phyloP scores from a whole-genome alignment of 2,113 vertebrate species.

The Montifringilla adamsi region DNA sequence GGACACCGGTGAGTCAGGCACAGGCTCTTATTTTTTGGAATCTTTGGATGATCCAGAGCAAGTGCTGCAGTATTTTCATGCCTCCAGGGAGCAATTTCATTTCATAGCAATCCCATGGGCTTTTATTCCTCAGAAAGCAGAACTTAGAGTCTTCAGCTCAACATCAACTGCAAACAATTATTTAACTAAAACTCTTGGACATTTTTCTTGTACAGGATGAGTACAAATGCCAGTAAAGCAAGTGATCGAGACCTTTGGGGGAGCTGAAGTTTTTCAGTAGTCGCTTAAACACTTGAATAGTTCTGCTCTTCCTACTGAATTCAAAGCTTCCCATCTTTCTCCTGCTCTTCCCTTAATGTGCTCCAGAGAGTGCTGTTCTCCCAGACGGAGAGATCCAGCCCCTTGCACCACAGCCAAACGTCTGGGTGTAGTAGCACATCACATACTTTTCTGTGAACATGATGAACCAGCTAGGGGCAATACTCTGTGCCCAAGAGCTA shows the following conservation, averaged over 20 bases:
- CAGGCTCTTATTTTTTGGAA: not conserved
- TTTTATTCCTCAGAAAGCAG: not conserved
- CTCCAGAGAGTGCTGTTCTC: conserved; percentile 71
- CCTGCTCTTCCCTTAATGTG: not conserved
- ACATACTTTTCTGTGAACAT: conserved; percentile 8
- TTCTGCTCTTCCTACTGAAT: not conserved
- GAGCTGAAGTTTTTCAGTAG: not conserved
- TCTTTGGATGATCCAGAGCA: not conserved
- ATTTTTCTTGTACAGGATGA: not conserved
- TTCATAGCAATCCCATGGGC: not conserved
- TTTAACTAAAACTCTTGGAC: not conserved
- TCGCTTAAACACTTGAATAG: not conserved
- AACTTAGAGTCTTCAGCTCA: not conserved
- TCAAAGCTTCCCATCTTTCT: not conserved
- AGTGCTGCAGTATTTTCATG: not conserved
- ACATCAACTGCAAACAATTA: not conserved
- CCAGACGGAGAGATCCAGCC: not conserved
- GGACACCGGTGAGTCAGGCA: not conserved
- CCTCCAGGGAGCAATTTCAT: not conserved
- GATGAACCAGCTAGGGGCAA: conserved; percentile 32
- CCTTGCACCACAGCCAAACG: not conserved
- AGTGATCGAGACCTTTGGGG: not conserved
- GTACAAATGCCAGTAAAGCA: not conserved
- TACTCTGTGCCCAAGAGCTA: not conserved
- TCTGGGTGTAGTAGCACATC: not conserved